phyloP scores from a whole-genome alignment of 1,140 invertebrate species.

The Polypedilum pembai region DNA sequence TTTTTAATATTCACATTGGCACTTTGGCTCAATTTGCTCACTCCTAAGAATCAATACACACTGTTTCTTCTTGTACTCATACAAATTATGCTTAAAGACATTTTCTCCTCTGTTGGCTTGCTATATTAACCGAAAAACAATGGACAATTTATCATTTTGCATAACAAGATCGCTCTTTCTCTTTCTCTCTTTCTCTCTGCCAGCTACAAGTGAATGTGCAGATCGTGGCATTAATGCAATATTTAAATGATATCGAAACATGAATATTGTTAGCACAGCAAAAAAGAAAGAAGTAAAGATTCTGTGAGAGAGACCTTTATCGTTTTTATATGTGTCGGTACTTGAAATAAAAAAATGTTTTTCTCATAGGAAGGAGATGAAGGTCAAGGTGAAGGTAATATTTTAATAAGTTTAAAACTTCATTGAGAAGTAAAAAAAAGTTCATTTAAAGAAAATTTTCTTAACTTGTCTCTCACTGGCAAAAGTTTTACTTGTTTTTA shows the following conservation, averaged over 20 bases:
- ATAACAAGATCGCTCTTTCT: conserved; percentile 4
- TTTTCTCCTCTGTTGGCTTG: background rate
- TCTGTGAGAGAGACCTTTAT: background rate
- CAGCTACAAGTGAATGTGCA: too few relatives aligned
- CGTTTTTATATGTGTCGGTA: background rate
- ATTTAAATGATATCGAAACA: conserved; percentile 19
- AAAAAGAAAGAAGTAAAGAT: background rate
- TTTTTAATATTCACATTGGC: conserved; percentile 20
- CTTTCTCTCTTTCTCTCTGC: background rate
- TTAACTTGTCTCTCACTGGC: too few relatives aligned
- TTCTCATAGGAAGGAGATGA: background rate
- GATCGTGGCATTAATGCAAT: background rate
- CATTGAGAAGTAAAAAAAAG: too few relatives aligned
- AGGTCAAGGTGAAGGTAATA: background rate
- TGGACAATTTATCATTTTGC: conserved; percentile 27
- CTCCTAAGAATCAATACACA: background rate
- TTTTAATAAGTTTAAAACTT: too few relatives aligned
- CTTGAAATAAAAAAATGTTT: background rate
- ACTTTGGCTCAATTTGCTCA: conserved; percentile 9
- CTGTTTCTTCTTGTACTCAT: background rate
- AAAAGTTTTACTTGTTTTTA: too few relatives aligned
- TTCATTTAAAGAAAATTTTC: too few relatives aligned
- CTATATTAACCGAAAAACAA: background rate
- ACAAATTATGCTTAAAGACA: conserved; percentile 25
- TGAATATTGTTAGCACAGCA: background rate